A percentile compares a stretch with the other conserved stretches of the same genome.
Evolutionary conservation across 2,113 vertebrate genomes (phyloP).

Genomic region (Petromus typicus): DNA sequence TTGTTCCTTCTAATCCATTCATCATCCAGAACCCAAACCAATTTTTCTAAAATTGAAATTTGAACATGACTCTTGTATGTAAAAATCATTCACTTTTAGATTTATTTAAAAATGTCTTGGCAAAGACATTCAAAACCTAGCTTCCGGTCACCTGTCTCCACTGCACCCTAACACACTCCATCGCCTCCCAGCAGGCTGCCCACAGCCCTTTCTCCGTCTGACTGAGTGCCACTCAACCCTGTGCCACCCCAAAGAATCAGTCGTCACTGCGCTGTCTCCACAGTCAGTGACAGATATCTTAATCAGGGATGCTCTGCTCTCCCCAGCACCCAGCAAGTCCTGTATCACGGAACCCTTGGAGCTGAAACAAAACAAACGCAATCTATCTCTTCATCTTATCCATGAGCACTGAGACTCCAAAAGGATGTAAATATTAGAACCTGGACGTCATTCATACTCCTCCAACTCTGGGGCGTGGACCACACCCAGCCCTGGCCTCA

Average conservation of each 20-base stretch:
- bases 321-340: not conserved
- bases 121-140: not conserved
- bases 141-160: not conserved
- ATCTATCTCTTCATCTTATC: conserved; percentile 5
- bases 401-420: not conserved
- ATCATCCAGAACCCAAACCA: not conserved
- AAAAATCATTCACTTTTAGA: not conserved
- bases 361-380: not conserved
- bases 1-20: not conserved
- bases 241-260: not conserved
- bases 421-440: not conserved
- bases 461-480: not conserved
- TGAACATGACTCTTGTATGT: not conserved
- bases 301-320: not conserved
- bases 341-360: not conserved
- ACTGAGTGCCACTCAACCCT: not conserved
- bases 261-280: not conserved
- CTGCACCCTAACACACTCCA: not conserved
- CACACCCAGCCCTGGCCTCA: conserved; percentile 1
- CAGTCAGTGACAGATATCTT: not conserved
- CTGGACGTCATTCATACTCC: not conserved
- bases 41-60: not conserved
- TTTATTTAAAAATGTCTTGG: not conserved
- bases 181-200: not conserved
- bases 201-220: not conserved